Conservation (phyloP, 1,140 invertebrate species). For the Ditylenchus dipsaci region DNA sequence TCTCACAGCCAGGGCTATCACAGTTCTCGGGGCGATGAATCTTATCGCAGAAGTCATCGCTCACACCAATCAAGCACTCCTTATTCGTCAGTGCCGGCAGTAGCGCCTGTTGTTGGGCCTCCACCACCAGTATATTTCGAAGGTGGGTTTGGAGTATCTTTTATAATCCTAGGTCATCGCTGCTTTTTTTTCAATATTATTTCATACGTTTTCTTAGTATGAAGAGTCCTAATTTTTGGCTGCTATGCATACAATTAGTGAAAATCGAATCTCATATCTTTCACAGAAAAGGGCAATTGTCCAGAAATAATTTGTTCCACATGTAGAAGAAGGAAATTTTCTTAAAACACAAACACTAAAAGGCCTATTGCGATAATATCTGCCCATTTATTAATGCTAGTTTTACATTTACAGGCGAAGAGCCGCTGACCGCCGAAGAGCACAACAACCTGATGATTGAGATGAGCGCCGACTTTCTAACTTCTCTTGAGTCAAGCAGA, state of each 20-base stretch:
- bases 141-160: neutral
- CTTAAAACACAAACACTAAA: too few species aligned
- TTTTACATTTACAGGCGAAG: conserved; percentile 20
- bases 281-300: too few species aligned
- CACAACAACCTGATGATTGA: conserved; percentile 36
- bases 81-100: neutral
- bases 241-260: too few species aligned
- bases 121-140: conserved; percentile 6
- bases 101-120: too few species aligned
- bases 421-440: conserved; percentile 29
- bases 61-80: neutral
- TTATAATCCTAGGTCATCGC: too few species aligned
- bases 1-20: neutral
- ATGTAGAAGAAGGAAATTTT: too few species aligned
- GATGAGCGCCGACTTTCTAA: conserved; percentile 22
- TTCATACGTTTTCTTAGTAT: too few species aligned
- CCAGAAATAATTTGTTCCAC: too few species aligned
- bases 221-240: too few species aligned
- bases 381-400: neutral
- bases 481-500: conserved; percentile 28
- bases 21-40: conserved; percentile 14
- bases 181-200: too few species aligned
- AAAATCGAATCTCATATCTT: too few species aligned
- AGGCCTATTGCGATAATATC: too few species aligned
- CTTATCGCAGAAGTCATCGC: conserved; percentile 5